Base-by-base conservation (phyloP, 2,888 invertebrate genomes). In the Trissolcus japonicus region DNA sequence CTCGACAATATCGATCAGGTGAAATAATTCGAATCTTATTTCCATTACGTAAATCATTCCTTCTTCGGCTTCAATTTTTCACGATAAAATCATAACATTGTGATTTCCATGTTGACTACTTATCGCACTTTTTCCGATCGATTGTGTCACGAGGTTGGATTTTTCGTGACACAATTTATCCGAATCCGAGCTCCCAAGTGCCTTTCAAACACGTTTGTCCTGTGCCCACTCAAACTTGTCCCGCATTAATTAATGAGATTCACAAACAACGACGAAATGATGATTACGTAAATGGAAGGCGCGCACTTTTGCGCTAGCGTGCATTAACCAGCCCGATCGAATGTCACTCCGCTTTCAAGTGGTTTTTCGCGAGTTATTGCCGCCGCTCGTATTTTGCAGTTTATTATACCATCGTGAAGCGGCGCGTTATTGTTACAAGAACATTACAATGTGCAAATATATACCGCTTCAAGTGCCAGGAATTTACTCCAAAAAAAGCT, bases 391-490 rank as follows among this genome's bases (percentile, higher is more conserved):
- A 56, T 17, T 41, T 50, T 14, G 14, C 51, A 53, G 59, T 63
- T 63, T 63, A 71, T 57, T 51, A 57, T 56, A 51, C 59, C 25
- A 43, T 57, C 57, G 63, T 43, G 63, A 71, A 63, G 50, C 35
- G 40, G 29, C 48, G 16, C 46, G 63, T 71, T 71, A 71, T 63
- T 71, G 63, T 71, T 63, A 59, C 63, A 56, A 71, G 51, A 35
- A 59, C 71, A 59, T 63, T 59, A 46, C 71, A 57, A 46, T 53
- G 57, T 46, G 51, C 72, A 60, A 72, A 65, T 11, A 11, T 72
- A 71, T 73, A 9, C 11, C 6, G 9, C 2, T 35, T 2, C 35
- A 9, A 11, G 11, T 35, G 7, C 9, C 11, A 35, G 6, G 4
- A 4, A 25, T 25, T 25, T 2, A 25, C 25, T 25, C 25, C 19